phyloP scores from a whole-genome alignment of 2,113 vertebrate species.

The Antigone vipio region DNA sequence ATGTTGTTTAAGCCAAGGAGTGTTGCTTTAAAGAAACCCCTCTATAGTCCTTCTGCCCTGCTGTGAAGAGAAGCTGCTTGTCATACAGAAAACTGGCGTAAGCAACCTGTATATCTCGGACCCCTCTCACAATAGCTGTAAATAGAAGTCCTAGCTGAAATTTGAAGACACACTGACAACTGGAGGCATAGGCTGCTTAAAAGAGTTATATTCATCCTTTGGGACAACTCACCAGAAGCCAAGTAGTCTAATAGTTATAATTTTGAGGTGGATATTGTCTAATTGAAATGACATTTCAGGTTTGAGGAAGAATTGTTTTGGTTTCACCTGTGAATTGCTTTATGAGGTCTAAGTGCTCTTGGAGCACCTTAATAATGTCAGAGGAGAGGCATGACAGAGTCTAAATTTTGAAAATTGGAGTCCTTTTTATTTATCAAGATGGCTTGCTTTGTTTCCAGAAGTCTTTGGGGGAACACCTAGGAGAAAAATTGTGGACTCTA shows the following conservation, averaged over 20 bases:
- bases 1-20: background rate
- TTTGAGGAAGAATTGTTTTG: background rate
- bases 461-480: background rate
- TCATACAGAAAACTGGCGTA: background rate
- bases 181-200: background rate
- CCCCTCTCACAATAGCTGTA: background rate
- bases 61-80: background rate
- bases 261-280: background rate
- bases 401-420: background rate
- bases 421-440: background rate
- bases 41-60: background rate
- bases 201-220: background rate
- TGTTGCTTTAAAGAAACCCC: background rate
- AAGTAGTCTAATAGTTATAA: background rate
- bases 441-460: background rate
- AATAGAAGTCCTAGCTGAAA: background rate
- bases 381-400: background rate
- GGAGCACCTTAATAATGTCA: background rate
- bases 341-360: background rate
- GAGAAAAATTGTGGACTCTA: background rate
- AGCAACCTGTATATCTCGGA: background rate
- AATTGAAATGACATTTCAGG: background rate
- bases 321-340: background rate
- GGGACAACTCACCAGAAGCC: background rate
- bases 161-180: background rate